phyloP scores from a whole-genome alignment of 2,888 invertebrate genomes.

The Bedellia somnulentella region DNA sequence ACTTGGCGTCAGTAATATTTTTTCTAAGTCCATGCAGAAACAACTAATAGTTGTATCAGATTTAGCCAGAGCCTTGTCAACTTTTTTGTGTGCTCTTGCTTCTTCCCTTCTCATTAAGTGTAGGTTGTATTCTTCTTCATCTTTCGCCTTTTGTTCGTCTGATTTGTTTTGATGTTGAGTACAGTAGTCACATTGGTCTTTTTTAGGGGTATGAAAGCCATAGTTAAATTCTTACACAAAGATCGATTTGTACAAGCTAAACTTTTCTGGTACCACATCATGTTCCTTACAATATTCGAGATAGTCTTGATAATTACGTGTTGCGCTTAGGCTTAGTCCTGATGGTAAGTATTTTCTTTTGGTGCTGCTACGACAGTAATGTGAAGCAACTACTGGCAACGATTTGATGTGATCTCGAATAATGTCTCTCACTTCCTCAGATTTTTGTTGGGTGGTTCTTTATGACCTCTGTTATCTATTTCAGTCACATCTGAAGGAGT shows the following conservation, averaged over 20 bases:
- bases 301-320: slow-evolving; percentile 8
- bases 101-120: slow-evolving; percentile 2
- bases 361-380: too few relatives aligned
- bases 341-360: slow-evolving; percentile 7
- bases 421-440: too few relatives aligned
- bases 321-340: slow-evolving; percentile 7
- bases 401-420: too few relatives aligned
- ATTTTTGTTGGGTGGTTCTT: too few relatives aligned
- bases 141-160: slow-evolving; percentile 4
- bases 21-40: slow-evolving; percentile 4
- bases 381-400: too few relatives aligned
- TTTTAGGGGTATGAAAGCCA: slow-evolving; percentile 9
- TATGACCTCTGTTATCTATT: too few relatives aligned
- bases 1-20: slow-evolving; percentile 2
- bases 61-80: slow-evolving; percentile 3
- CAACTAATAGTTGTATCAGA: background rate
- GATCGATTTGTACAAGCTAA: slow-evolving; percentile 7
- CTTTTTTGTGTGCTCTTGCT: slow-evolving; percentile 2
- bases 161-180: slow-evolving; percentile 6
- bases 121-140: slow-evolving; percentile 2
- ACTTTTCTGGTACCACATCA: slow-evolving; percentile 6
- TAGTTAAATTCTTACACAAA: slow-evolving; percentile 9
- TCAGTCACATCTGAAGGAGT: too few relatives aligned
- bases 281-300: slow-evolving; percentile 8
- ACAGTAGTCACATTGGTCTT: slow-evolving; percentile 9